Evolutionary conservation across 2,797 vertebrate genomes (phyloP), one percentile per base, ranked within the genome.

Genomic region (Columba guinea): DNA sequence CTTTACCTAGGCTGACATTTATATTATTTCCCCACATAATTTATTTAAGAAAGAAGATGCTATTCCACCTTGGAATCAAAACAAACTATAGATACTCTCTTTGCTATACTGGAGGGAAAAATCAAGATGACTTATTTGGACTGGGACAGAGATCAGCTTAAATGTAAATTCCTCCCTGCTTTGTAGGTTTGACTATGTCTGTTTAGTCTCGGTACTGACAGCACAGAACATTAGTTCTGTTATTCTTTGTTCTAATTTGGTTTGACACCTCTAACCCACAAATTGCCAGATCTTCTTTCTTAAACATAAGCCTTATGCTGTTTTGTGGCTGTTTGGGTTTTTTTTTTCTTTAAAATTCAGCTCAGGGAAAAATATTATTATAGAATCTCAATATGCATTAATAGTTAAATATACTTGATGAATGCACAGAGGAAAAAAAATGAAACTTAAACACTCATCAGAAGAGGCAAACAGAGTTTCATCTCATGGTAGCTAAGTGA

Each of bases 1-100:
- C 35, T 56, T 81, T 76, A 19, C 13, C n/a, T 56, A 55, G 27
- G 19, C 19, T 71, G 15, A 11, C 53, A 5, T 73, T 87, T 35
- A 26, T 71, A 55, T 55, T 78, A 55, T 67, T 87, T 87, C n/a
- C 27, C 11, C 18, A 37, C 28, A 30, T n/a, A 49, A 56, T n/a
- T 62, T 62, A 21, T 67, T 34, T 35, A 55, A 71, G 41, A n/a
- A 71, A 60, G 73, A 74, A 70, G 20, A 77, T 59, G 16, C 9
- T 87, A n/a, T 84, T 59, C 28, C 46, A 73, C n/a, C 30, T 91
- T 78, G 46, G 28, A 78, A n/a, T 78, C 37, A 49, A 30, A 89
- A 22, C 10, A 67, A 4, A 34, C 56, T 52, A 77, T 44, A 83
- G 37, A 73, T 68, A 84, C 23, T 87, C 22, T 41, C 27, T 70